Evolutionary conservation across 2,113 vertebrate genomes (phyloP).

Genomic region (Trogon melanurus): DNA sequence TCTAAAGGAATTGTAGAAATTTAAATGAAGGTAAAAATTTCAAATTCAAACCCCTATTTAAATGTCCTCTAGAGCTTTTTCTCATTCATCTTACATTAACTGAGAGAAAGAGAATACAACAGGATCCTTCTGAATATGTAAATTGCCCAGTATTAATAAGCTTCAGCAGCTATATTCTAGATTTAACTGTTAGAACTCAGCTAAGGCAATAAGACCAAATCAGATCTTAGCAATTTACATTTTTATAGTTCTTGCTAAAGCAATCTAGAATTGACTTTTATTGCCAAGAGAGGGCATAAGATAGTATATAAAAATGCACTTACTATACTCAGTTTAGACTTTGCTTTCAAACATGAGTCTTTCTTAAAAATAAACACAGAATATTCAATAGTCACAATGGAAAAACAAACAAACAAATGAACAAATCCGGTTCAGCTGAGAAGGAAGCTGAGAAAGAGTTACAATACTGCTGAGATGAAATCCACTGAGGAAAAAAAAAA

Average conservation of each 20-base stretch:
- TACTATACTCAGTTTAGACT: neutral
- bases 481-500: neutral
- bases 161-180: slow-evolving; percentile 67
- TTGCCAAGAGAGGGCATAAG: slow-evolving; percentile 56
- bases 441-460: neutral
- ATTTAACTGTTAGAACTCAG: slow-evolving; percentile 70
- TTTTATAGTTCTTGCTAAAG: slow-evolving; percentile 75
- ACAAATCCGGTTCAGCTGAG: neutral
- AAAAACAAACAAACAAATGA: neutral
- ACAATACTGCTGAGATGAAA: neutral
- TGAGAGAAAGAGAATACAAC: slow-evolving; percentile 29
- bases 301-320: slow-evolving; percentile 43
- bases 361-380: neutral
- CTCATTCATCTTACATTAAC: slow-evolving; percentile 60
- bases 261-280: slow-evolving; percentile 66
- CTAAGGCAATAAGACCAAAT: slow-evolving; percentile 71
- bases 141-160: slow-evolving; percentile 73
- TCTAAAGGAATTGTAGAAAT: slow-evolving; percentile 17
- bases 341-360: slow-evolving; percentile 1
- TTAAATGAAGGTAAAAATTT: slow-evolving; percentile 54
- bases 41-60: slow-evolving; percentile 25
- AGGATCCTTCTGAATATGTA: slow-evolving; percentile 66
- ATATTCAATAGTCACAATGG: neutral
- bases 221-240: slow-evolving; percentile 70
- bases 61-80: slow-evolving; percentile 28